Percentiles rank a stretch among this genome's conserved stretches.
Evolutionary conservation across 2,888 invertebrate species (phyloP).

Genomic region (Biston stratarius): DNA sequence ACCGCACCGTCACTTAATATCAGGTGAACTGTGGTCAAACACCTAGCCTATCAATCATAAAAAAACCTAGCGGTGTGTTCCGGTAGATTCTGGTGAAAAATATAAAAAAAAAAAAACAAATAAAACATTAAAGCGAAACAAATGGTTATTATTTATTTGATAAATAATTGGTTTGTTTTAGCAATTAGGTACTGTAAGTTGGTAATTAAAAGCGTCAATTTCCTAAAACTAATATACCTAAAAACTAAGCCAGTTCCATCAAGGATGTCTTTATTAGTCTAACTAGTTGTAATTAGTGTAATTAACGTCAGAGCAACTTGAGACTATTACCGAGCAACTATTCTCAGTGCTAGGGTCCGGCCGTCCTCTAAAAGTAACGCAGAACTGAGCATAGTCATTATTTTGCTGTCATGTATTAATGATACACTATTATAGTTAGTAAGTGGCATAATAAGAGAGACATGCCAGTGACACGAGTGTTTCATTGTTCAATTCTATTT

Average conservation of each 20-base stretch:
- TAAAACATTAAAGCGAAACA: too few relatives aligned
- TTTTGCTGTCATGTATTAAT: neutral
- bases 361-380: constrained; percentile 17
- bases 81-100: too few relatives aligned
- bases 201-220: constrained; percentile 9
- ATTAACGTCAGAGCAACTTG: constrained; percentile 47
- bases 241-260: constrained; percentile 35
- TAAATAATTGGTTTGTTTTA: neutral
- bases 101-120: too few relatives aligned
- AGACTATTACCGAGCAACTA: constrained; percentile 11
- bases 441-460: neutral
- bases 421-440: neutral
- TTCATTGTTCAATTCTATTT: too few relatives aligned
- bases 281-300: constrained; percentile 58
- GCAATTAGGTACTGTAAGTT: neutral
- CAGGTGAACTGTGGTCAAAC: too few relatives aligned
- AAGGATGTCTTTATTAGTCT: constrained; percentile 48
- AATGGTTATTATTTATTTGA: too few relatives aligned
- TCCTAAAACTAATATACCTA: constrained; percentile 18
- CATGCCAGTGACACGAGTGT: neutral
- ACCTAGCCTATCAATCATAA: too few relatives aligned
- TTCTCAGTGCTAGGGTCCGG: constrained; percentile 1
- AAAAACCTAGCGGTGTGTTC: too few relatives aligned
- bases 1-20: too few relatives aligned
- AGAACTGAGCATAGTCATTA: constrained; percentile 1